A percentile compares a stretch with the other conserved stretches of the same genome.
These are phyloP conservation scores for Guaruba guarouba DNA, from an alignment of 2,113 vertebrate species.

Conservation along the genomic window DNA sequence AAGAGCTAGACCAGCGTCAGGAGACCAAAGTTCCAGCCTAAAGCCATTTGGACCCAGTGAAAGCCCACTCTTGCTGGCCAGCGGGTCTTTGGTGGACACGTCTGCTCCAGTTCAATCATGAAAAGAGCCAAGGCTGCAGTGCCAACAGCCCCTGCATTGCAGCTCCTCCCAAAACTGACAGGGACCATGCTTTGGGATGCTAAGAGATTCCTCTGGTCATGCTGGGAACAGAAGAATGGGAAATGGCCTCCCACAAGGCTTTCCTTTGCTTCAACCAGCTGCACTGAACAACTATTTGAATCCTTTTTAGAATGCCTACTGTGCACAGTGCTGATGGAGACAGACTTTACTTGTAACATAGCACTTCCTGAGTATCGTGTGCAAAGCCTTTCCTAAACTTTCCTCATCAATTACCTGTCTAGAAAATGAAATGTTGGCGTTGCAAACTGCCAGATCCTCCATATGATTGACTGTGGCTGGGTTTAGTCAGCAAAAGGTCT, in stretches of 20 bases:
- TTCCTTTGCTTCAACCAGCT: background rate
- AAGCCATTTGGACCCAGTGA: accelerated
- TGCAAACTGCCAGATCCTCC: conserved; percentile 35
- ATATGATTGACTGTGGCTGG: conserved; percentile 45
- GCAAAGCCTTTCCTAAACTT: conserved; percentile 24
- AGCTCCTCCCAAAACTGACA: background rate
- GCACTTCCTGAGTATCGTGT: background rate
- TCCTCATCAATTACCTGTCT: conserved; percentile 32
- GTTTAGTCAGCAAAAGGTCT: conserved; percentile 49
- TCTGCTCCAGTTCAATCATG: background rate
- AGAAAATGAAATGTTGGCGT: conserved; percentile 10
- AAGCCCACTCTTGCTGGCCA: accelerated
- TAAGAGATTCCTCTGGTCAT: background rate
- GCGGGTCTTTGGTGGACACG: background rate
- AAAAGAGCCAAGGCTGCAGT: background rate
- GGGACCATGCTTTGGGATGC: accelerated
- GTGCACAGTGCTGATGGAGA: background rate
- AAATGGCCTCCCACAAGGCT: background rate
- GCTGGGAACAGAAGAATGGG: background rate
- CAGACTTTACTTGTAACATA: background rate
- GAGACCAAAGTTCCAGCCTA: background rate
- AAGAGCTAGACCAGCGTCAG: background rate
- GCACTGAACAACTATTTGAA: background rate
- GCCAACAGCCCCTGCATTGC: background rate
- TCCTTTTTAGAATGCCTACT: background rate